Evolutionary conservation across 2,113 vertebrate genomes (phyloP).

Genomic region (Dasyprocta punctata): DNA sequence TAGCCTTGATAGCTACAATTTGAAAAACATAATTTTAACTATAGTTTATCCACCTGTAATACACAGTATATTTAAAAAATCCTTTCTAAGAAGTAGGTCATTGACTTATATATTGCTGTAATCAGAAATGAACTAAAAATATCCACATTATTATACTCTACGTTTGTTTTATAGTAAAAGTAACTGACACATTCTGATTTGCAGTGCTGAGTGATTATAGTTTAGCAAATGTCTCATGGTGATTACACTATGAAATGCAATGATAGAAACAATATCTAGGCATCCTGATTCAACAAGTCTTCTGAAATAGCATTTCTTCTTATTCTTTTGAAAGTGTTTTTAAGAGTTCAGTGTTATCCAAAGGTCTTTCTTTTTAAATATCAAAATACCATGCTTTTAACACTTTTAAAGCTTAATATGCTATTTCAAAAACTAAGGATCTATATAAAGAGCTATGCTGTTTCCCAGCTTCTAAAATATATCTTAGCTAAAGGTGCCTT

Average conservation of each 20-base stretch:
- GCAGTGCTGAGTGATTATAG: not conserved
- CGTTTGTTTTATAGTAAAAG: not conserved
- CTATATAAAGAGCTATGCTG: constrained; percentile 54
- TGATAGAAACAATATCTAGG: constrained; percentile 27
- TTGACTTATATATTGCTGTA: not conserved
- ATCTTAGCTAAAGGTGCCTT: constrained; percentile 17
- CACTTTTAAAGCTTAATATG: constrained; percentile 58
- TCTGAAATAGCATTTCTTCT: constrained; percentile 59
- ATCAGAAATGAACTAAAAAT: not conserved
- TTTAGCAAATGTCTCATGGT: constrained; percentile 57
- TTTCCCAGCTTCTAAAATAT: constrained; percentile 60
- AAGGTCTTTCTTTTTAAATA: constrained; percentile 69
- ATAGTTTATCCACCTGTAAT: not conserved
- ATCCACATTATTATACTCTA: not conserved
- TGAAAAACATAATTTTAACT: not conserved
- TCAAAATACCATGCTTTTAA: constrained; percentile 77
- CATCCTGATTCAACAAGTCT: constrained; percentile 49
- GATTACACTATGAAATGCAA: constrained; percentile 9
- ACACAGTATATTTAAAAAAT: not conserved
- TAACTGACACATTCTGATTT: not conserved
- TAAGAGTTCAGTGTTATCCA: constrained; percentile 60
- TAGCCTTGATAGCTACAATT: not conserved
- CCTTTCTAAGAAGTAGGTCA: not conserved
- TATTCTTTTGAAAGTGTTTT: constrained; percentile 47
- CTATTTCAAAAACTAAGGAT: constrained; percentile 64